Percentiles rank a stretch among this genome's conserved stretches.
These are phyloP conservation scores for Ferrisia virgata DNA, from an alignment of 2,888 invertebrate species.

Conservation along the genomic window DNA sequence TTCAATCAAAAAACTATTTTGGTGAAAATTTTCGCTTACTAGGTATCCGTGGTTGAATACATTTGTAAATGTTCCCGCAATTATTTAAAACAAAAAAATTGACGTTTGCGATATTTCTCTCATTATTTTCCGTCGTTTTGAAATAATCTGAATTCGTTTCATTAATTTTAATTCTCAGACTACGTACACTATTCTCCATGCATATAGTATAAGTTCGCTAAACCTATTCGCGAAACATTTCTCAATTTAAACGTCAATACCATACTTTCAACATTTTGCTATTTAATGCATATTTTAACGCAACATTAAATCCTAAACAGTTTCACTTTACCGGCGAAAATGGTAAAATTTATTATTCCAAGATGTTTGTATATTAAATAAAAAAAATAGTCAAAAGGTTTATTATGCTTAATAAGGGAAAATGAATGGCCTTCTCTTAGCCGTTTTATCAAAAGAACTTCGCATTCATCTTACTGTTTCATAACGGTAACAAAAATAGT, in stretches of 20 bases:
- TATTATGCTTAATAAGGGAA: neutral
- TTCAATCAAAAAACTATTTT: no score
- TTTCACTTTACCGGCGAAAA: neutral
- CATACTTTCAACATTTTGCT: neutral
- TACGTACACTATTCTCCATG: neutral
- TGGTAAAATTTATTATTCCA: neutral
- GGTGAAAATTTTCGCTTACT: no score
- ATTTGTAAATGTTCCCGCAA: no score
- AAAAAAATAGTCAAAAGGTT: neutral
- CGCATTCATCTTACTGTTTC: neutral
- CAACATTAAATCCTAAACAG: neutral
- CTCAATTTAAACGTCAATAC: neutral
- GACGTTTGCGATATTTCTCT: neutral
- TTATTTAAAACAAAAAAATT: no score
- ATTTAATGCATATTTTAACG: neutral
- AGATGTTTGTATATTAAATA: neutral
- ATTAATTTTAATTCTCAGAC: no score
- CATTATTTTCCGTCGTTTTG: neutral
- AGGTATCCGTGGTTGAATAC: no score
- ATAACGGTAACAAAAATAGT: neutral
- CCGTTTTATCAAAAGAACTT: neutral
- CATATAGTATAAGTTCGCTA: neutral
- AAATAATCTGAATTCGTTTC: neutral
- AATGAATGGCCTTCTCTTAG: neutral
- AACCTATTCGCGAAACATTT: neutral